Evolutionary conservation across 2,113 vertebrate genomes (phyloP).

Genomic region (Daboia siamensis): DNA sequence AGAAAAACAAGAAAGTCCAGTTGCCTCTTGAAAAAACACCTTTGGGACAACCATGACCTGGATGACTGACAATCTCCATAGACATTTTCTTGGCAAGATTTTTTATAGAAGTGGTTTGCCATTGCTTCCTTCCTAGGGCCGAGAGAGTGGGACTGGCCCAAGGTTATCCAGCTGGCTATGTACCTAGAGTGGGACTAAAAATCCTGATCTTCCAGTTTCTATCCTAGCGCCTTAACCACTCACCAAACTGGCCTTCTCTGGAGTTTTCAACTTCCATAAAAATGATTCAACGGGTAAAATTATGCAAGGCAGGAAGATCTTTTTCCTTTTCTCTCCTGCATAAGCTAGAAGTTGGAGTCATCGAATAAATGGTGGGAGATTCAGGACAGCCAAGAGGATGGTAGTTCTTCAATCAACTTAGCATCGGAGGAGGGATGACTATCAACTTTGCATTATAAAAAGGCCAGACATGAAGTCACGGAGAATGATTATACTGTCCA

Average conservation of each 20-base stretch:
- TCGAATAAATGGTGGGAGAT: background rate
- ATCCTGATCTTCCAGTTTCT: background rate
- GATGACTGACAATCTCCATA: no score
- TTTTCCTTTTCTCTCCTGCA: background rate
- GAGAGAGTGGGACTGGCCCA: background rate
- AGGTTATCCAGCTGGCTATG: background rate
- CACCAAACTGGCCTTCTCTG: background rate
- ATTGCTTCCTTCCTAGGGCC: background rate
- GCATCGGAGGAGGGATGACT: background rate
- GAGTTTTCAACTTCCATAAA: background rate
- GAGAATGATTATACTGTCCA: background rate
- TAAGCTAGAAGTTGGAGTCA: background rate
- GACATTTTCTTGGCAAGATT: background rate
- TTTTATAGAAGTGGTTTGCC: background rate
- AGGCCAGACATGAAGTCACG: background rate
- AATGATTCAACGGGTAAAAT: background rate
- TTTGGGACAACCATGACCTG: no score
- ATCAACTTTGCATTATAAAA: background rate
- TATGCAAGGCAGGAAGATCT: background rate
- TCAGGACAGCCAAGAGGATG: background rate
- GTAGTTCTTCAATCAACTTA: background rate
- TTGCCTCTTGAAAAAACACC: no score
- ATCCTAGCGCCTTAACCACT: background rate
- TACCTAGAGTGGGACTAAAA: background rate
- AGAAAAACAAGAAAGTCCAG: no score